Base-by-base conservation (phyloP, 2,113 vertebrate species). In the Elanoides forficatus region DNA sequence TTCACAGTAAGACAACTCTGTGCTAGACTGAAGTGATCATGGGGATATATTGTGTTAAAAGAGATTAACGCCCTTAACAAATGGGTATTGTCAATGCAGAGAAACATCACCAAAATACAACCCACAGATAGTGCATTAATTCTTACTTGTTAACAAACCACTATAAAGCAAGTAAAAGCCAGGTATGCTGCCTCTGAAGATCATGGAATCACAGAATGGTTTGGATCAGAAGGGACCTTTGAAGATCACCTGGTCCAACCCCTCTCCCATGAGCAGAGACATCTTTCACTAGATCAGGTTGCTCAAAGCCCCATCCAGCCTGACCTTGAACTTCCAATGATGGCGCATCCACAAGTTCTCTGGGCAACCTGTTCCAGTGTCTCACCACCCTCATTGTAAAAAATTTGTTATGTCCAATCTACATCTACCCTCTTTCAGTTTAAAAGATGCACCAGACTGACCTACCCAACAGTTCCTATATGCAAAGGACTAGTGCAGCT, bases 51-150 rank as follows among this genome's bases (percentile, higher is more conserved):
- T 6, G 29, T 20, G 38, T 19, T 21, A 47, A 17, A 27, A 42
- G 21, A 40, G 27, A 59, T 25, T 8, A 79, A 32, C 0, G 3
- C 0, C 45, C 15, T 17, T 2, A 32, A 27, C 52, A 86, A 74
- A 59, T 1, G 3, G 9, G 7, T 9, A 23, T 5, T 6, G 8
- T 5, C 43, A 68, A 9, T 4, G 38, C 66, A 74, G 40, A 71
- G 42, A 74, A 78, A 63, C 43, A 40, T 4, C 73, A 68, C 11
- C 1, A 5, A 48, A 40, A 70, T 7, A 32, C 11, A 62, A 11
- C 29, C 15, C 43, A 26, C 63, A 53, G 21, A 23, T 0, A 19
- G 7, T 6, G 2, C 34, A 18, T 15, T 2, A 34, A 48, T 5
- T 67, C 56, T 32, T 32, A 9, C 30, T 9, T 9, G 6, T 21